Evolutionary conservation across 2,888 invertebrate species (phyloP).

Genomic region (Sclerodermus sp.): DNA sequence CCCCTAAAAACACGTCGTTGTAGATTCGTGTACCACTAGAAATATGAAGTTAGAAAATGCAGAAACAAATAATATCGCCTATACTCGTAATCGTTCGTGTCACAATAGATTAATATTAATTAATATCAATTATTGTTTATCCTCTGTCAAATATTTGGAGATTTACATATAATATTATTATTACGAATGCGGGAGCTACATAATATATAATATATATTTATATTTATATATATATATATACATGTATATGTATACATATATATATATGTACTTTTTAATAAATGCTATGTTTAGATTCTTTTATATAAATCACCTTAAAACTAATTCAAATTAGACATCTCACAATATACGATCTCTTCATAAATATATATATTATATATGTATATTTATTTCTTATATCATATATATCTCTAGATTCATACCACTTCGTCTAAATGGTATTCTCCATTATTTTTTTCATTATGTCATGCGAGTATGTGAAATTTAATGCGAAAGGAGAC

Average conservation of each 20-base stretch:
- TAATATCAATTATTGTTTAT: conserved; percentile 26
- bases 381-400: no score
- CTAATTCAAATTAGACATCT: background rate
- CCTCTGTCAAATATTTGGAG: no score
- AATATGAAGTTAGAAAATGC: no score
- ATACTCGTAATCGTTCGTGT: conserved; percentile 13
- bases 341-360: conserved; percentile 39
- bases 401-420: no score
- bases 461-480: no score
- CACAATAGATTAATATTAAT: conserved; percentile 27
- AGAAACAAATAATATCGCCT: no score
- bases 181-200: conserved; percentile 22
- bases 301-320: conserved; percentile 22
- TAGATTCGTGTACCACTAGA: no score
- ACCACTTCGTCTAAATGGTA: no score
- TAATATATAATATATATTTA: conserved; percentile 26
- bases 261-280: conserved; percentile 41
- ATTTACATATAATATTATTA: no score
- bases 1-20: no score
- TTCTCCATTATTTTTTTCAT: no score
- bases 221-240: conserved; percentile 34
- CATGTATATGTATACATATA: conserved; percentile 31
- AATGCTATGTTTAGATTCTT: conserved; percentile 44
- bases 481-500: no score
- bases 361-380: conserved; percentile 44